Base-by-base conservation (phyloP, 2,113 vertebrate genomes). In the Eonycteris spelaea region DNA sequence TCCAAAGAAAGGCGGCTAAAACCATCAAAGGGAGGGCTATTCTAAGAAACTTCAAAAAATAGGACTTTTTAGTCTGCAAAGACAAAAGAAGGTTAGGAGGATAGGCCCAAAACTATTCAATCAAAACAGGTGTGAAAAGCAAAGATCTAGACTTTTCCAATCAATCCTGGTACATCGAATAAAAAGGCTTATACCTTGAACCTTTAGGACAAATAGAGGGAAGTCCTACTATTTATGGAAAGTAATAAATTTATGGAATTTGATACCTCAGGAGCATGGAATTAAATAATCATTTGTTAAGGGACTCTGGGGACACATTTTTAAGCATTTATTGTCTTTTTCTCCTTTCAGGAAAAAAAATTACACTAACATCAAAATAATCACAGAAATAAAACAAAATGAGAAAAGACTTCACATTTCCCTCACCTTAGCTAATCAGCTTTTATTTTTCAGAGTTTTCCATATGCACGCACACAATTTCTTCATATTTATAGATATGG, bases 31-130 rank as follows among this genome's bases (percentile, higher is more conserved):
- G 57, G 65, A 78, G 80, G 59, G 80, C 88, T 95, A 51, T 93
- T 90, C 43, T 71, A 63, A 95, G 87, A 95, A 67, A 71, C 30
- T 48, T 51, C 78, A 92, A 94, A 94, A 95, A 95, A 38, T 45
- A 92, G 79, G 85, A 59, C 88, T 90, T 92, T 79, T 77, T 1
- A 22, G 55, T 43, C 71, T 30, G 53, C 91, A 89, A 95, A 95
- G 91, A 80, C 92, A 90, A 96, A 97, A 78, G 78, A 96, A 95
- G 95, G 94, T 92, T 65, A 95, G 40, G 57, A 91, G 53, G 28
- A 53, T 0, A 38, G 68, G 77, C 70, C 84, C 22, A 83, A 83
- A 73, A 80, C 7, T 10, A 15, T 2, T 57, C 4, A 21, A 55
- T 48, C 65, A n/a, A 79, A 80, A 92, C 2, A n/a, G 28, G 48